These are phyloP conservation scores for Periparus ater DNA, from an alignment of 2,797 vertebrate genomes.

Conservation along the genomic window DNA sequence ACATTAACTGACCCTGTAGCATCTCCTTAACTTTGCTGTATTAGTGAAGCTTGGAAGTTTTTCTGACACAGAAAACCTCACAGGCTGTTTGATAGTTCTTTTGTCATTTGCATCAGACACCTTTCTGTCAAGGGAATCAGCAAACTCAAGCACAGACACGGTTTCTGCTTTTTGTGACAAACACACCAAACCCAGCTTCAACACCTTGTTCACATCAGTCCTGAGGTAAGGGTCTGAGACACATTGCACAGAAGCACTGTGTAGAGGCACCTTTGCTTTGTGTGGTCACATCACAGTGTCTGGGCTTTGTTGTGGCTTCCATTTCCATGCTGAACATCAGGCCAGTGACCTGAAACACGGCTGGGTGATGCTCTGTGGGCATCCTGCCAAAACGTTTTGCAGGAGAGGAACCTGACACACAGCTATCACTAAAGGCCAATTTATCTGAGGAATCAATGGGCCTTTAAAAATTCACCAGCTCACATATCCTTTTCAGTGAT, in stretches of 20 bases:
- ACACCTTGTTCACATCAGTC: not conserved
- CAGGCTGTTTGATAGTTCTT: not conserved
- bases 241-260: not conserved
- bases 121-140: not conserved
- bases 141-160: not conserved
- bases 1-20: not conserved
- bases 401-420: constrained; percentile 39
- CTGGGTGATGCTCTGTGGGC: constrained; percentile 21
- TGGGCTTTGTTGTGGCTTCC: not conserved
- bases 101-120: not conserved
- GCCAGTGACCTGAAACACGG: constrained; percentile 3
- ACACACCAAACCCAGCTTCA: not conserved
- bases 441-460: constrained; percentile 28
- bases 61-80: not conserved
- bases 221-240: not conserved
- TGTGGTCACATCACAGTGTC: not conserved
- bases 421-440: not conserved
- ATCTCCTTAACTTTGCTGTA: not conserved
- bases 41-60: not conserved
- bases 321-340: constrained; percentile 22
- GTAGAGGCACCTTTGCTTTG: not conserved
- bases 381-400: constrained; percentile 53
- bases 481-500: constrained; percentile 83
- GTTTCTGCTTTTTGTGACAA: not conserved
- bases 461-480: constrained; percentile 69